Percentiles rank a stretch among this genome's conserved stretches.
Conservation (phyloP, 2,113 vertebrate species). For the Myrmophylax atrothorax region DNA sequence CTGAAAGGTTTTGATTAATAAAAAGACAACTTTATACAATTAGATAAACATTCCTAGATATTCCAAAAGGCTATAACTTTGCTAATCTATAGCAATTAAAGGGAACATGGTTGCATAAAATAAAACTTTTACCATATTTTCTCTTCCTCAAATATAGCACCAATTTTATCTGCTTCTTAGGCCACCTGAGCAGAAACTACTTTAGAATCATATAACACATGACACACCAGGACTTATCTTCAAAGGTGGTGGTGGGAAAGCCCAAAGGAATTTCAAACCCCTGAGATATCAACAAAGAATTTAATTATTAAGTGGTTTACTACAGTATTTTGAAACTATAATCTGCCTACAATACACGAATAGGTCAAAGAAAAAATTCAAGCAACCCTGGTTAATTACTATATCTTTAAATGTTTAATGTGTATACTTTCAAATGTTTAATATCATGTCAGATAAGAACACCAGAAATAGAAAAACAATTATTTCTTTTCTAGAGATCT, state of each 20-base stretch:
- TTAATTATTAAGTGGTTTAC: constrained; percentile 46
- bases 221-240: constrained; percentile 40
- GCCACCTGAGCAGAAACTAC: not conserved
- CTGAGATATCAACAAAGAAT: constrained; percentile 16
- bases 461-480: not conserved
- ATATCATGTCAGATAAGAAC: not conserved
- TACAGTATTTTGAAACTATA: not conserved
- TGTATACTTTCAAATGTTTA: not conserved
- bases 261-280: constrained; percentile 37
- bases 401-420: not conserved
- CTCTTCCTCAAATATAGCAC: not conserved
- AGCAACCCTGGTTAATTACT: not conserved
- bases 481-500: not conserved
- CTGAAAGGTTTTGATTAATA: not conserved
- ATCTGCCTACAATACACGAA: not conserved
- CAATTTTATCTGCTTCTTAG: not conserved
- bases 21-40: not conserved
- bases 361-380: not conserved
- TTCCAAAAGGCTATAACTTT: not conserved
- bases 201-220: not conserved
- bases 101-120: not conserved
- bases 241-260: constrained; percentile 37
- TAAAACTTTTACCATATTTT: not conserved
- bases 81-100: not conserved
- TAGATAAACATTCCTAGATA: not conserved